Percentiles rank a stretch among this genome's conserved stretches.
Evolutionary conservation across 1,140 invertebrate species (phyloP).

Genomic region (Hypothenemus hampei): DNA sequence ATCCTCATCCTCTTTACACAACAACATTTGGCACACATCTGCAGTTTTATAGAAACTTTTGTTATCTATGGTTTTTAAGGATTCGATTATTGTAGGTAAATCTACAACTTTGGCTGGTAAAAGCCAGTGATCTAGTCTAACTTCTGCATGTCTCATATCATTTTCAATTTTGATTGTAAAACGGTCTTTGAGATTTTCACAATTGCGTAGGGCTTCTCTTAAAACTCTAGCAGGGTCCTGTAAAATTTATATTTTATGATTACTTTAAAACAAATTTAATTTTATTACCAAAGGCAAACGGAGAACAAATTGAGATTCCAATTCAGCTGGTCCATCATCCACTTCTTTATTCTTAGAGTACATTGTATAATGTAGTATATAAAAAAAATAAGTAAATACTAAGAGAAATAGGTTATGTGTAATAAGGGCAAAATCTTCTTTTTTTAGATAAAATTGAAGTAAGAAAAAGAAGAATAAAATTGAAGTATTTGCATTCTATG

Average conservation of each 20-base stretch:
- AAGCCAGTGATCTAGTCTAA: constrained; percentile 82
- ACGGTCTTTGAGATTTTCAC: constrained; percentile 78
- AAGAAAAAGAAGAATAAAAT: too few relatives aligned
- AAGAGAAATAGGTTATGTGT: too few relatives aligned
- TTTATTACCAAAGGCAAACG: constrained; percentile 65
- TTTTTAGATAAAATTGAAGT: too few relatives aligned
- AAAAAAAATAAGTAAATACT: not conserved
- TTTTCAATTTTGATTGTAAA: constrained; percentile 84
- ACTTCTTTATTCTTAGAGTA: constrained; percentile 17
- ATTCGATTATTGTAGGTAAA: constrained; percentile 88
- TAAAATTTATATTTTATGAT: constrained; percentile 27
- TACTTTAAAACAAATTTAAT: too few relatives aligned
- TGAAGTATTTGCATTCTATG: too few relatives aligned
- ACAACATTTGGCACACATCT: constrained; percentile 87
- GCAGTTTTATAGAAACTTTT: constrained; percentile 98
- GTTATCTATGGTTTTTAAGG: constrained; percentile 90
- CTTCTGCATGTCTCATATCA: constrained; percentile 86
- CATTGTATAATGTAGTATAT: constrained; percentile 5
- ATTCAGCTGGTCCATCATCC: constrained; percentile 56
- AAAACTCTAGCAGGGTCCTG: constrained; percentile 72
- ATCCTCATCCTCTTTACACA: constrained; percentile 85
- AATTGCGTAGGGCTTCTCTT: constrained; percentile 69
- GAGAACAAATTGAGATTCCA: constrained; percentile 88
- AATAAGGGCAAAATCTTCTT: too few relatives aligned
- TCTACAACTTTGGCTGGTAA: constrained; percentile 88